Percentiles rank a stretch among this genome's conserved stretches.
phyloP scores from a whole-genome alignment of 2,888 invertebrate genomes.

The Microctonus aethiopoides region DNA sequence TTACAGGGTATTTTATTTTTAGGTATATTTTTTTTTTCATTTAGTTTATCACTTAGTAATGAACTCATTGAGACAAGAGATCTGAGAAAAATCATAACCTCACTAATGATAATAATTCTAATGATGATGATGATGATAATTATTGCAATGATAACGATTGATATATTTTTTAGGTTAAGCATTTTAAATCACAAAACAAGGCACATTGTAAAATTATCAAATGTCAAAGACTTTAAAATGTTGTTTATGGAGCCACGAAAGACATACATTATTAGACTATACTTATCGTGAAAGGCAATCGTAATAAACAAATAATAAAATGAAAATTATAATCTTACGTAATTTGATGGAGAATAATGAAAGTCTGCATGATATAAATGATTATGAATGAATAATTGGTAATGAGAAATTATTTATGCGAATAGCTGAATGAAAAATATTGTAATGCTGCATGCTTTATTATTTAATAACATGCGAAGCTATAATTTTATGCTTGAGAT shows the following conservation, averaged over 20 bases:
- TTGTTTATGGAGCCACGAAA: constrained; percentile 28
- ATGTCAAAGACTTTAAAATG: no score
- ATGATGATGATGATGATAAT: not conserved
- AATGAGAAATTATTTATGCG: no score
- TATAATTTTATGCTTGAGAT: no score
- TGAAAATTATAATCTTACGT: not conserved
- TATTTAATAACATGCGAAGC: no score
- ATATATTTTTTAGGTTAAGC: not conserved
- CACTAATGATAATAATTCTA: no score
- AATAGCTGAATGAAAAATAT: no score
- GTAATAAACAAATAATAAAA: not conserved
- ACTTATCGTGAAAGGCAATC: not conserved
- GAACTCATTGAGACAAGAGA: not conserved
- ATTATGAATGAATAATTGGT: no score
- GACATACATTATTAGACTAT: constrained; percentile 20
- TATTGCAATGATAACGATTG: not conserved
- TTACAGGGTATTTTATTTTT: not conserved
- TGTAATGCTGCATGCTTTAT: no score
- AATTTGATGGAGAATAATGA: constrained; percentile 3
- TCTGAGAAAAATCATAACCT: not conserved
- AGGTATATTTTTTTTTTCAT: not conserved
- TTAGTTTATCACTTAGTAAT: not conserved
- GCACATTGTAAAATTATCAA: not conserved
- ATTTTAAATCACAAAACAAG: not conserved
- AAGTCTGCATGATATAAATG: no score